Evolutionary conservation across 2,888 invertebrate genomes (phyloP).

Genomic region (Acrocyrtus sp.): DNA sequence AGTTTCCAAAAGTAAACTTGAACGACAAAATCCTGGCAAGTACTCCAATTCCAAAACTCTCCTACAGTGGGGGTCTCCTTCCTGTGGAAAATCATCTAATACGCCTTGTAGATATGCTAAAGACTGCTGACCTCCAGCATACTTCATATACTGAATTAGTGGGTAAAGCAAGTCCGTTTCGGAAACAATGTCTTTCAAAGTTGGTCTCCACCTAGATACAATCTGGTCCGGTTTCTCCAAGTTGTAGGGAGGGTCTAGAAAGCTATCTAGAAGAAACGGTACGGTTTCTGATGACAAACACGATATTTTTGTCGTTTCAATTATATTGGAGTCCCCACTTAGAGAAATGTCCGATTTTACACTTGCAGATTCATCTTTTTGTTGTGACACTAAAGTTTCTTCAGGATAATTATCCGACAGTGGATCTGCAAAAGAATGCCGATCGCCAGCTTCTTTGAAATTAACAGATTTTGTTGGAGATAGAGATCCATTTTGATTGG

Average conservation of each 20-base stretch:
- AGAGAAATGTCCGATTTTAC: background rate
- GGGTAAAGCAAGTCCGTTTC: slow-evolving; percentile 61
- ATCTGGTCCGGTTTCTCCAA: slow-evolving; percentile 58
- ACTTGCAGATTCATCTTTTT: background rate
- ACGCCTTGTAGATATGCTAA: slow-evolving; percentile 62
- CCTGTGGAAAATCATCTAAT: slow-evolving; percentile 59
- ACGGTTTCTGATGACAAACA: slow-evolving; percentile 7
- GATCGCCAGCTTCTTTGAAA: too few species aligned
- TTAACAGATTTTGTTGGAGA: background rate
- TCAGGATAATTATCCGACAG: too few species aligned
- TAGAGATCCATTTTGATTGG: too few species aligned
- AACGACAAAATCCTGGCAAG: slow-evolving; percentile 59
- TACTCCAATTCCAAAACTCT: slow-evolving; percentile 59
- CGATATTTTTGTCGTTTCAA: background rate
- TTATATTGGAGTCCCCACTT: background rate
- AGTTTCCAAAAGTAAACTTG: slow-evolving; percentile 56
- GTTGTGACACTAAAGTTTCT: background rate
- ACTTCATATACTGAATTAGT: slow-evolving; percentile 60
- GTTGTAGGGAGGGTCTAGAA: slow-evolving; percentile 56
- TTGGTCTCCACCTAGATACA: slow-evolving; percentile 59
- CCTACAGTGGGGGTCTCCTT: slow-evolving; percentile 53
- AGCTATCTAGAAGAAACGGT: slow-evolving; percentile 59
- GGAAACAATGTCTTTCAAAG: slow-evolving; percentile 54
- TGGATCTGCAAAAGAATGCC: too few species aligned
- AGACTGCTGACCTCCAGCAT: slow-evolving; percentile 56